These are phyloP conservation scores for Limonius californicus DNA, from an alignment of 1,140 invertebrate species.

Conservation along the genomic window DNA sequence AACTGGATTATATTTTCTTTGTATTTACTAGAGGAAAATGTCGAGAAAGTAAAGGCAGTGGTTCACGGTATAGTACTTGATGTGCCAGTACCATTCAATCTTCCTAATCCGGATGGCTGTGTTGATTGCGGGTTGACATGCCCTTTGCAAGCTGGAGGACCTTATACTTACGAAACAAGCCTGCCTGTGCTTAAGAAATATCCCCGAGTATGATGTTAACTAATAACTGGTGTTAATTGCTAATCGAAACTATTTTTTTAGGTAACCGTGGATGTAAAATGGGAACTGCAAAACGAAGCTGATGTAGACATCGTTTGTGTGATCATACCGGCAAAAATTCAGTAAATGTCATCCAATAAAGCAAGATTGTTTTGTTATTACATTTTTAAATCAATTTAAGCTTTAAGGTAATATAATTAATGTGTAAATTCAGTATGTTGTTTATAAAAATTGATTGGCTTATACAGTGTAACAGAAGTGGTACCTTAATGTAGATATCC, in stretches of 20 bases:
- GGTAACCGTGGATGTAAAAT: conserved; percentile 65
- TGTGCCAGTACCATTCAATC: conserved; percentile 65
- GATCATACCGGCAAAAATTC: conserved; percentile 56
- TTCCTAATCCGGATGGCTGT: conserved; percentile 67
- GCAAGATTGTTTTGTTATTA: too few species aligned
- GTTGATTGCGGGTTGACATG: conserved; percentile 60
- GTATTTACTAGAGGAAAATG: conserved; percentile 51
- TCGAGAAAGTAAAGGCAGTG: conserved; percentile 52
- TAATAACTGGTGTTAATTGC: neutral
- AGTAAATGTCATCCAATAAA: too few species aligned
- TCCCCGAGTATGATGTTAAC: conserved; percentile 53
- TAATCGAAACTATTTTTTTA: conserved; percentile 34
- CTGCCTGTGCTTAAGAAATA: conserved; percentile 60
- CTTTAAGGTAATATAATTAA: too few species aligned
- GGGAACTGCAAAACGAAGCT: conserved; percentile 62
- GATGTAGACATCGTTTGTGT: conserved; percentile 62
- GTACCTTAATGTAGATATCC: too few species aligned
- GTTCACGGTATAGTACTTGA: conserved; percentile 68
- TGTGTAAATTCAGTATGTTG: too few species aligned
- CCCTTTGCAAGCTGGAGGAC: conserved; percentile 56
- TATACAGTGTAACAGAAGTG: too few species aligned
- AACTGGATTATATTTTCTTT: too few species aligned
- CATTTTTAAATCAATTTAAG: too few species aligned
- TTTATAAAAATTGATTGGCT: too few species aligned
- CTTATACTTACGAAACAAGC: conserved; percentile 57